Evolutionary conservation across 30 jellyfish, hydroid and myxozoan species (phyloP).

Genomic region (Thelohanellus kitauei): DNA sequence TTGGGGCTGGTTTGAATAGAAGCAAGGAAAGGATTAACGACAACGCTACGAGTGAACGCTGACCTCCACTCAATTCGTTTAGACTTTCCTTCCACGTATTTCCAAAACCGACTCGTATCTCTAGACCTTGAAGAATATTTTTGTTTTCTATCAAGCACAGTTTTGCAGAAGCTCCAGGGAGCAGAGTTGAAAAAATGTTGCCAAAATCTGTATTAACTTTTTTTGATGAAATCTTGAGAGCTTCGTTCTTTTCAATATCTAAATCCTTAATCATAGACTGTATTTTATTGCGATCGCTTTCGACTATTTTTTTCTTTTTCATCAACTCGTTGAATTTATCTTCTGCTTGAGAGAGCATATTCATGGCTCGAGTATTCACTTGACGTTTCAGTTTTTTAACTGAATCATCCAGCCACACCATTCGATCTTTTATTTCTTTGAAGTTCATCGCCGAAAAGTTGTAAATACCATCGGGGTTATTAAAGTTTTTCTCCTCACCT

Average conservation of each 20-base stretch:
- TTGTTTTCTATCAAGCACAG: constrained; percentile 66
- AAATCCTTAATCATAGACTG: constrained; percentile 49
- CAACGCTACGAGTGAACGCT: constrained; percentile 73
- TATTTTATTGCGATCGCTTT: constrained; percentile 33
- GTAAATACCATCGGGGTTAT: constrained; percentile 41
- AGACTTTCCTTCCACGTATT: constrained; percentile 83
- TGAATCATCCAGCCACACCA: constrained; percentile 23
- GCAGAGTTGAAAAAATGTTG: constrained; percentile 50
- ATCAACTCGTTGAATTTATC: constrained; percentile 59
- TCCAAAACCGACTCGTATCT: constrained; percentile 77
- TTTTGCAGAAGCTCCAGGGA: constrained; percentile 84
- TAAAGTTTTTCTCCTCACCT: constrained; percentile 34
- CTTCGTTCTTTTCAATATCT: constrained; percentile 52
- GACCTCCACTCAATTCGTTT: constrained; percentile 92
- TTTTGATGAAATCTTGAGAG: constrained; percentile 43
- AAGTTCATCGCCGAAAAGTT: constrained; percentile 52
- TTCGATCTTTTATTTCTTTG: constrained; percentile 26
- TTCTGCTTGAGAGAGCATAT: constrained; percentile 77
- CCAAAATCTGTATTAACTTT: constrained; percentile 92
- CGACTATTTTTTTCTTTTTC: constrained; percentile 62
- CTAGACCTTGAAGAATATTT: constrained; percentile 55
- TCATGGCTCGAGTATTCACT: constrained; percentile 87
- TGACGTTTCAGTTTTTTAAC: constrained; percentile 37
- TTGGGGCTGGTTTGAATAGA: constrained; percentile 87
- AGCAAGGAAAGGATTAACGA: constrained; percentile 65